These are phyloP conservation scores for Aurelia sp. DNA, from an alignment of 30 jellyfish, hydroid and myxozoan species.

Conservation along the genomic window DNA sequence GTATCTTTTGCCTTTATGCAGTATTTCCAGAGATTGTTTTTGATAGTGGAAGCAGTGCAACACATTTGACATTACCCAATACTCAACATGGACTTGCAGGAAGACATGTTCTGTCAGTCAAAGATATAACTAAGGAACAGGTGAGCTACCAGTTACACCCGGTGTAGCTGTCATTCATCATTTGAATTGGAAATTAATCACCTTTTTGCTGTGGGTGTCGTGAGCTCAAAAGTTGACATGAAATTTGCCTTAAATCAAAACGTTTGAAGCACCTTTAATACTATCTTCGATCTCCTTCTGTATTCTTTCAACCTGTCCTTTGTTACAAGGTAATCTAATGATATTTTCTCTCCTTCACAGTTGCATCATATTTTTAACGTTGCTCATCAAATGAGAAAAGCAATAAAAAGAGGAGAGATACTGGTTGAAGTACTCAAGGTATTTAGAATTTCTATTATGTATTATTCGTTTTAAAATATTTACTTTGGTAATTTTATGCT, in stretches of 20 bases:
- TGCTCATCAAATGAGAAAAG: constrained; percentile 86
- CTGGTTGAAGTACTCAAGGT: constrained; percentile 79
- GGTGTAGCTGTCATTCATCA: neutral
- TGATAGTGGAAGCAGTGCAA: constrained; percentile 22
- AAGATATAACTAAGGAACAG: constrained; percentile 75
- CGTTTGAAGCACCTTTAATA: neutral
- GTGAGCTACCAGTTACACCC: constrained; percentile 19
- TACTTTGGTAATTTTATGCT: too few relatives aligned
- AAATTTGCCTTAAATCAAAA: too few relatives aligned
- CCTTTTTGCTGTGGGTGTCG: too few relatives aligned
- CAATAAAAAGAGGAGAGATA: constrained; percentile 67
- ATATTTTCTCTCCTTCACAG: constrained; percentile 24
- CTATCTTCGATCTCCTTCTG: neutral
- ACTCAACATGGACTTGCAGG: constrained; percentile 69
- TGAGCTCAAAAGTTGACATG: too few relatives aligned
- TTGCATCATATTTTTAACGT: constrained; percentile 81
- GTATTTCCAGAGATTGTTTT: constrained; percentile 45
- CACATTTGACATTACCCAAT: constrained; percentile 19
- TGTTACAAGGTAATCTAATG: too few relatives aligned
- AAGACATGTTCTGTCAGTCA: constrained; percentile 77
- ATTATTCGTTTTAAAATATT: too few relatives aligned
- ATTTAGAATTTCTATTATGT: too few relatives aligned
- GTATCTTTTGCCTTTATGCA: neutral
- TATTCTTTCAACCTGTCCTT: neutral
- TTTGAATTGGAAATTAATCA: too few relatives aligned